Conservation (phyloP, 2,113 vertebrate species). For the Calidris pygmaea region DNA sequence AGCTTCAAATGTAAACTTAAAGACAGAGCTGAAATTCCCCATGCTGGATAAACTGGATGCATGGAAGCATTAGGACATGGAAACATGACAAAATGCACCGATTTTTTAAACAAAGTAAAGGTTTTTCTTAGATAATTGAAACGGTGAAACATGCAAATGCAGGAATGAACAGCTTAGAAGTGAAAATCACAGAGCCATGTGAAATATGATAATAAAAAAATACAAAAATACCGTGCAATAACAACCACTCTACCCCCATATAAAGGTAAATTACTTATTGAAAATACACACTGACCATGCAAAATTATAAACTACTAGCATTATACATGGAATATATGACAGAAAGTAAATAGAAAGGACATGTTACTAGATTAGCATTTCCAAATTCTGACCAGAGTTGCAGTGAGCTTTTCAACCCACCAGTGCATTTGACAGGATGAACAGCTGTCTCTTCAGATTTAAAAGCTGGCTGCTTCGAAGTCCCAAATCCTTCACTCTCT, state of each 20-base stretch:
- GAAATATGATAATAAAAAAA: slow-evolving; percentile 51
- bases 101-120: slow-evolving; percentile 73
- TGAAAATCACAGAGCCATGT: slow-evolving; percentile 33
- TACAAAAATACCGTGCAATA: slow-evolving; percentile 47
- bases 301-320: not conserved
- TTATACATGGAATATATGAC: slow-evolving; percentile 38
- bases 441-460: not conserved
- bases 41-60: slow-evolving; percentile 78
- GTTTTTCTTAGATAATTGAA: slow-evolving; percentile 62
- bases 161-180: slow-evolving; percentile 53
- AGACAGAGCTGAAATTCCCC: slow-evolving; percentile 80
- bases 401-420: slow-evolving; percentile 65
- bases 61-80: slow-evolving; percentile 76
- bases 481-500: not conserved
- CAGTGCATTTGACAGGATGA: not conserved
- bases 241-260: slow-evolving; percentile 1
- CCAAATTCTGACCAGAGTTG: slow-evolving; percentile 62
- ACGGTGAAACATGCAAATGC: slow-evolving; percentile 68
- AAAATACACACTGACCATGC: slow-evolving; percentile 26
- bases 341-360: slow-evolving; percentile 17
- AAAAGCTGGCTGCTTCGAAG: not conserved
- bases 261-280: slow-evolving; percentile 35
- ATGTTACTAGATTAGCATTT: slow-evolving; percentile 26
- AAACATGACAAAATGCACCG: slow-evolving; percentile 77
- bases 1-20: slow-evolving; percentile 78